Evolutionary conservation across 2,888 invertebrate species (phyloP), one percentile per base, ranked within the genome.

Genomic region (Dendrolimus pini): DNA sequence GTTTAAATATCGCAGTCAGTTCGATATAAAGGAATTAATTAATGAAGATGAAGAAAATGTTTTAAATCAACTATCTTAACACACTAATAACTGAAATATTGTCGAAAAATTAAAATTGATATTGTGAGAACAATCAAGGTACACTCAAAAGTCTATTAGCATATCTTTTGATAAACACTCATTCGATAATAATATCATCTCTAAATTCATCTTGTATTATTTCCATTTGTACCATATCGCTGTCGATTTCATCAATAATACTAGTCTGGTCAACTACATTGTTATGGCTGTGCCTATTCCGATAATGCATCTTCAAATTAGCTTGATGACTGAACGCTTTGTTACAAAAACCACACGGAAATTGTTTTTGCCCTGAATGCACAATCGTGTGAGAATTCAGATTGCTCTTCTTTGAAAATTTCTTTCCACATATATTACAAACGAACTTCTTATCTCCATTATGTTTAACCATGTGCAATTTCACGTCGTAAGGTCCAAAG

Each of bases 371-470:
- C 9, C 91, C 88, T 0, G 91, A 87, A 69, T 94, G 94, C n/a
- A 92, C 82, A 1, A 91, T 81, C 0, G 87, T 76, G 67, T 94
- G 94, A 0, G 91, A 86, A 54, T 92, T 93, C 60, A 94, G 71
- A 63, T 93, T 93, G 60, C 93, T 92, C 63, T 92, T 92, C 54
- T 93, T 93, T 0, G 92, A 86, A 65, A 93, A 92, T 66, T 92
- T 92, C 66, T 92, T 92, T 0, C 92, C 92, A 63, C 94, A 94
- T 1, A 92, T 82, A 0, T 92, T 84, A 63, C 94, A 93, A 0
- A 93, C 82, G 60, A 92, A 92, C 14, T 89, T 89, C 55, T 90
- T 91, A 12, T 92, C 92, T 0, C 91, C 92, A 52, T 89, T 90
- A 62, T 93, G 93, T 55, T 88, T 90, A 7, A 85, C 77, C 83